A percentile compares a stretch with the other conserved stretches of the same genome.
Evolutionary conservation across 2,797 vertebrate species (phyloP).

Genomic region (Delichon dasypus): DNA sequence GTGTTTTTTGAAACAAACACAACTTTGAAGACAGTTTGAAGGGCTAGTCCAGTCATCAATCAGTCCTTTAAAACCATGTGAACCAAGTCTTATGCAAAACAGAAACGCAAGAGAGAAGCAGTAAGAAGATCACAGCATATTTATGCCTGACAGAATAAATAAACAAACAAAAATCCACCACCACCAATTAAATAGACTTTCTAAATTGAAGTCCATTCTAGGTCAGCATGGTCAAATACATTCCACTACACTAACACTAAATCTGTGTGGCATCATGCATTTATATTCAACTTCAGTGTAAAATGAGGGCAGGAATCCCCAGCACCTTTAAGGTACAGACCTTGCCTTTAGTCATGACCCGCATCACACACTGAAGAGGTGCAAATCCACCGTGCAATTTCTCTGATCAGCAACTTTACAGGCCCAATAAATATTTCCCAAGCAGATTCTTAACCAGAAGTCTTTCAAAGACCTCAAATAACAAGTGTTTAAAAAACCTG

Average conservation of each 20-base stretch:
- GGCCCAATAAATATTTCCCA: background rate
- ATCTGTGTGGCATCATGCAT: background rate
- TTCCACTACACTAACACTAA: background rate
- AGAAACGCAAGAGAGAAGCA: background rate
- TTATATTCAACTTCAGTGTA: background rate
- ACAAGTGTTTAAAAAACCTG: slow-evolving; percentile 10
- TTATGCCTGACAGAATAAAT: background rate
- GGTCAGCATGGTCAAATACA: background rate
- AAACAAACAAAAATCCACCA: background rate
- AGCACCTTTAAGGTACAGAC: background rate
- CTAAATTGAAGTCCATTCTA: background rate
- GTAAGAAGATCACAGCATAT: background rate
- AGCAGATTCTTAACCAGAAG: slow-evolving; percentile 7
- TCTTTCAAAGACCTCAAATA: slow-evolving; percentile 28
- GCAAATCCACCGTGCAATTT: background rate
- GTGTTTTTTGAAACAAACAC: background rate
- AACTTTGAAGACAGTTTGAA: background rate
- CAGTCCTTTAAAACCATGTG: background rate
- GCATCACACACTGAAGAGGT: background rate
- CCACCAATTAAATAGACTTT: background rate
- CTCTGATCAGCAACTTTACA: slow-evolving; percentile 14
- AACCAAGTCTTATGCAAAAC: background rate
- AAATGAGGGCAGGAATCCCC: background rate
- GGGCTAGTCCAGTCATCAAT: background rate
- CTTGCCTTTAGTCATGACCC: background rate